Base-by-base conservation (phyloP, 2,797 vertebrate genomes). In the Thamnophis elegans region DNA sequence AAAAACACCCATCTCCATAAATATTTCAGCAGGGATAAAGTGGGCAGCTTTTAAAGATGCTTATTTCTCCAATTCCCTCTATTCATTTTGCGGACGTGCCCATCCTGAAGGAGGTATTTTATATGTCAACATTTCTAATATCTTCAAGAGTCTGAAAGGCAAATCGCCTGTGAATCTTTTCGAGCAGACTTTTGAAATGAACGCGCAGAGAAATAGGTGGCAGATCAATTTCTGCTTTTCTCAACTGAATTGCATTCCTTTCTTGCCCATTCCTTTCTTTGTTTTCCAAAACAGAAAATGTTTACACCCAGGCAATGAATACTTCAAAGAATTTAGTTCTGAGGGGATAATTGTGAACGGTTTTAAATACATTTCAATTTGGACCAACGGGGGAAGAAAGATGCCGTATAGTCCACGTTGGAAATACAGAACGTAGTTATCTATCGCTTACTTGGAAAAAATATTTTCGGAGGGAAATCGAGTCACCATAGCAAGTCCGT, bases 131-230 rank as follows among this genome's bases (percentile, higher is more conserved):
- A 85, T 92, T 90, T 92, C 51, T 28, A 95, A 92, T 53, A 54
- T 53, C 73, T 78, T 78, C 73, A 2, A 42, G 68, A 78, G 8
- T 22, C 36, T 42, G 36, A 42, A 78, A 42, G 5, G n/a, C 32
- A 78, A 78, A 14, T 25, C 26, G 26, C 55, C 53, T 9, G 28
- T 10, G 4, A 96, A 94, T 92, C 89, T 25, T 92, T n/a, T 20
- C 92, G 94, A 93, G 93, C 93, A 96, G 96, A 95, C 68, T 73
- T 42, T 78, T 4, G 42, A 78, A 78, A 42, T 36, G 42, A 78
- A 42, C 36, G 18, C 73, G 0, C 9, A 1, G 36, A 78, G 32
- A 22, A 22, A 78, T 10, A 32, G 32, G 3, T 10, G 32, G 68
- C 68, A 20, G 32, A 20, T 36, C 68, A 20, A 78, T 9, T 36